Evolutionary conservation across 2,797 vertebrate species (phyloP).

Genomic region (Monodelphis domestica): DNA sequence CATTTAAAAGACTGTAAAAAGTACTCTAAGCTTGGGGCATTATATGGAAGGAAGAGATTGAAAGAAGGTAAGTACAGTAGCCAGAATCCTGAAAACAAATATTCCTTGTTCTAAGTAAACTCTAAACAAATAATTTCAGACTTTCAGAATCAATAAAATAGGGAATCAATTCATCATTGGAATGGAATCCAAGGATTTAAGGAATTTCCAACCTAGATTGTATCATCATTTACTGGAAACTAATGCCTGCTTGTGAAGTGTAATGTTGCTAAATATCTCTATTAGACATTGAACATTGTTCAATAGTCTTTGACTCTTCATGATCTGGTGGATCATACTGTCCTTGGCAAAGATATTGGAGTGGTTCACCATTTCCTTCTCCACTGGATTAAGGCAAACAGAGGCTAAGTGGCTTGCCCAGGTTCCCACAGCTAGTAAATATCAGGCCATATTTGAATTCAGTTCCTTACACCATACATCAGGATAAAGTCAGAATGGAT

Average conservation of each 20-base stretch:
- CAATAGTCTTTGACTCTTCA: background rate
- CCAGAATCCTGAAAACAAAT: constrained; percentile 36
- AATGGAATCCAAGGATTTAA: constrained; percentile 27
- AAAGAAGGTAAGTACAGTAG: constrained; percentile 26
- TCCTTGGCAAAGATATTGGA: background rate
- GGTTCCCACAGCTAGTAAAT: background rate
- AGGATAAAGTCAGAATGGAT: too few relatives aligned
- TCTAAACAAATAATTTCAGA: background rate
- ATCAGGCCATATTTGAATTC: background rate
- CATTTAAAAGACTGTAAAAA: too few relatives aligned
- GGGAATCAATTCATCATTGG: background rate
- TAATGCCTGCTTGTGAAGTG: background rate
- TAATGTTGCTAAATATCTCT: background rate
- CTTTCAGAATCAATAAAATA: background rate
- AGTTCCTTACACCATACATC: too few relatives aligned
- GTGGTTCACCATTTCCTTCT: background rate
- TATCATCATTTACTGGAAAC: background rate
- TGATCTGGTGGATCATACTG: background rate
- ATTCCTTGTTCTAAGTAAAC: constrained; percentile 55
- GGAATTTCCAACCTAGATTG: constrained; percentile 10
- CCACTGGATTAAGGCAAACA: background rate
- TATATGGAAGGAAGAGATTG: constrained; percentile 20
- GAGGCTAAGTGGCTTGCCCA: background rate
- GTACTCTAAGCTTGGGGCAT: too few relatives aligned
- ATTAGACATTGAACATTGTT: background rate